Evolutionary conservation across 2,888 invertebrate species (phyloP), one percentile per base, ranked within the genome.

Genomic region (Dynastes hyllus): DNA sequence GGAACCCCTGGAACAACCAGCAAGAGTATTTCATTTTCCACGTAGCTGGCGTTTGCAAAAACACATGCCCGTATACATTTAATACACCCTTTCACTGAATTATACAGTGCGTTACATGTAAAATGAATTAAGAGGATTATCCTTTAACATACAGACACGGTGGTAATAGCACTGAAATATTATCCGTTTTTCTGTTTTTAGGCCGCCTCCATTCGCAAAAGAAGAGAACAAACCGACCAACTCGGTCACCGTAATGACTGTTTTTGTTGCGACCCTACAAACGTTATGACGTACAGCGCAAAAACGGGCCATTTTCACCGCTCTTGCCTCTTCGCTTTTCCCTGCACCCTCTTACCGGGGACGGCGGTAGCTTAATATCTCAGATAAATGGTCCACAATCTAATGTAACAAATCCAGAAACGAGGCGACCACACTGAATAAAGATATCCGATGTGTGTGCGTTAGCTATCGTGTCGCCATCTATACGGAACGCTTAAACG

Each of bases 381-480:
- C 66, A 75, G 78, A 78, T 78, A 78, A 78, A 78, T 78, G 78
- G 67, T 66, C 65, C 76, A 53, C 73, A 76, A 58, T 76, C 67
- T 78, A 78, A 63, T 65, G 73, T 78, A 77, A 69, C 69, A 77
- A 77, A 77, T 77, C 77, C 69, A 58, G 69, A 77, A 55, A 58
- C 40, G 69, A 70, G 53, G 11, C 51, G 11, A 53, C 58, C 40
- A 55, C 51, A 77, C 69, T 69, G 69, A 77, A 77, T 77, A 77
- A 77, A 69, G 77, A 67, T 77, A 77, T 77, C 69, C 77, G 50
- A 67, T 66, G 37, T 55, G 53, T 53, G 16, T 53, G 53, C 45
- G 53, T 16, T 53, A 53, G 53, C 53, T 53, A 53, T 53, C 53
- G 32, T 58, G 55, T 16, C 67, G 16, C 58, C 76, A 65, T 76